Base-by-base conservation (phyloP, 2,797 vertebrate species). In the Oryzias dopingdopingensis region DNA sequence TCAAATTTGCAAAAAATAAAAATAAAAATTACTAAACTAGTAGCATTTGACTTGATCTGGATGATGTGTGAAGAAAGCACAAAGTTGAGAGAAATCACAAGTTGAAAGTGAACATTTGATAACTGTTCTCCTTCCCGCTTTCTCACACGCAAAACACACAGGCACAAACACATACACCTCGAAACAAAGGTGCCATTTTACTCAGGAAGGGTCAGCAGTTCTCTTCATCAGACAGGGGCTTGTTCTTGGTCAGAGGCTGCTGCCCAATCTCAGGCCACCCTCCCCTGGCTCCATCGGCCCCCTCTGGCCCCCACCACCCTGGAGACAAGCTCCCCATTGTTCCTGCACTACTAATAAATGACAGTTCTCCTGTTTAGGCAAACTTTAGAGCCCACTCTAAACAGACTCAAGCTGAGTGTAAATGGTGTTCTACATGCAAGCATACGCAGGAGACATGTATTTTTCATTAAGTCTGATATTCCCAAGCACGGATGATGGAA, bases 111-210 rank as follows among this genome's bases (percentile, higher is more conserved):
- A 59, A 80, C 76, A 74, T 88, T 83, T 82, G 66, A 79, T 76
- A 75, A 65, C 45, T 62, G 58, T 71, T 73, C 67, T 72, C 61
- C 60, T 72, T 72, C 75, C 77, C 75, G 15, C 69, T 61, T 73
- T 56, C 67, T 68, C 76, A 76, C 81, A 77, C 74, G 80, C 82
- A 79, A 74, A 80, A 77, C 32, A 88, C 83, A 81, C 62, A 73
- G 77, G 70, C 84, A 89, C 81, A 87, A 75, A 89, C 85, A 88
- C 85, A 89, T 78, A 88, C 91, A 91, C 88, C 81, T 87, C 81
- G 59, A 84, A 91, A 93, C 92, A 92, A 93, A 93, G 88, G 89
- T 91, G 85, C 84, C 84, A 91, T 93, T 93, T 91, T 91, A 86
- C 84, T 89, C 86, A 90, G 87, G 88, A 91, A 90, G 89, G 90